phyloP scores from a whole-genome alignment of 2,888 invertebrate species.

The Camptogramma bilineatum region DNA sequence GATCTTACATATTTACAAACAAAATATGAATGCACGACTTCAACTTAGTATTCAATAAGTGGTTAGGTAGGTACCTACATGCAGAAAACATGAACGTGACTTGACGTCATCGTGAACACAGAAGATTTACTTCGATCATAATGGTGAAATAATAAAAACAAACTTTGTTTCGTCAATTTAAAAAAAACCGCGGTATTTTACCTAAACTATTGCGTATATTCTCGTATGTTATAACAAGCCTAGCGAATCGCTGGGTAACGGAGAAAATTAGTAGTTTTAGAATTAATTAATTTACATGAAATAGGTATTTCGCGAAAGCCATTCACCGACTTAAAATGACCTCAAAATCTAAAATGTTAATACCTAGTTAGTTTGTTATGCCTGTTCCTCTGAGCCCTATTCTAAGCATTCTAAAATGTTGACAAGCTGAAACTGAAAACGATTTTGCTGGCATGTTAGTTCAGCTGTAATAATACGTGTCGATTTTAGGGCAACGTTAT shows the following conservation, averaged over 20 bases:
- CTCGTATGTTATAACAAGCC: neutral
- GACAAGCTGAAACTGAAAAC: neutral
- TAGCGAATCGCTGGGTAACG: neutral
- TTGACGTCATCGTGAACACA: slow-evolving; percentile 46
- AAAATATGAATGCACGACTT: slow-evolving; percentile 21
- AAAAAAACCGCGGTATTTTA: neutral
- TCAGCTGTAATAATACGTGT: neutral
- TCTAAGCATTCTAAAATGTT: neutral
- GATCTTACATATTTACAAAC: slow-evolving; percentile 16
- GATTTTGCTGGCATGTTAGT: neutral
- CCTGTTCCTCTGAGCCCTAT: neutral
- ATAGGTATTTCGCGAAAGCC: neutral
- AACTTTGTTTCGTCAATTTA: neutral
- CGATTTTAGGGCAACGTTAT: neutral
- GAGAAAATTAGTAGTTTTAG: neutral
- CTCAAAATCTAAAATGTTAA: neutral
- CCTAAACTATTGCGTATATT: neutral
- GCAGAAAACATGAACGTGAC: slow-evolving; percentile 47
- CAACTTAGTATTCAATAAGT: neutral
- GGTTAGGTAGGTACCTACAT: neutral
- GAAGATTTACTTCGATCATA: neutral
- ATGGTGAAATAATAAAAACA: neutral
- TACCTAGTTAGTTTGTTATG: neutral
- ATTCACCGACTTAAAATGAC: neutral
- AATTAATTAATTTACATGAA: neutral